phyloP scores from a whole-genome alignment of 2,797 vertebrate species.

The Scolopax rusticola region DNA sequence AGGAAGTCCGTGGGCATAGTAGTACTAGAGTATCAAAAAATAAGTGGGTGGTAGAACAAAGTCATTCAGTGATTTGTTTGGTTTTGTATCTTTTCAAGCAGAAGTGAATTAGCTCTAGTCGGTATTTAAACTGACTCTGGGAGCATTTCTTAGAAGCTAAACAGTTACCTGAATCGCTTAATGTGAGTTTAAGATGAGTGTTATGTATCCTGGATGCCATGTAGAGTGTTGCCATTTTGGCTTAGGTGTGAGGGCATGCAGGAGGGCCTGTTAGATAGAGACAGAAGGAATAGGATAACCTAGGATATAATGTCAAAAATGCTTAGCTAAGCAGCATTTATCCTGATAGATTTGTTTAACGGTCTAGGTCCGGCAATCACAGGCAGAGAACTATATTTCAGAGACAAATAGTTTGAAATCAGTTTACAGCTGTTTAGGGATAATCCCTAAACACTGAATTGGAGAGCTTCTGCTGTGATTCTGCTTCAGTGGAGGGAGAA shows the following conservation, averaged over 20 bases:
- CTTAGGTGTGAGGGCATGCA: background rate
- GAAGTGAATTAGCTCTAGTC: background rate
- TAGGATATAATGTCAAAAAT: background rate
- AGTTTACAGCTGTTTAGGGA: background rate
- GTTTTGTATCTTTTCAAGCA: background rate
- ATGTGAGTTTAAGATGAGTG: background rate
- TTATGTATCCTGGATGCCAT: background rate
- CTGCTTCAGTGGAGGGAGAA: background rate
- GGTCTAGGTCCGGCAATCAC: background rate
- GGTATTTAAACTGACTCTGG: background rate
- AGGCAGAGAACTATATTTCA: background rate
- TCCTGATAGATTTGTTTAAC: background rate
- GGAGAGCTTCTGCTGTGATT: background rate
- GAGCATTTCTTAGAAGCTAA: background rate
- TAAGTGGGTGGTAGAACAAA: background rate
- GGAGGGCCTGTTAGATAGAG: background rate
- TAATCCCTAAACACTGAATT: background rate
- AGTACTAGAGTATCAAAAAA: background rate
- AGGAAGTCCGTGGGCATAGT: background rate
- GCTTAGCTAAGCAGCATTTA: background rate
- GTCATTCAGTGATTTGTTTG: background rate
- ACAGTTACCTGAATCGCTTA: background rate
- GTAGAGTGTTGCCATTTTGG: background rate
- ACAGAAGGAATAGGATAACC: background rate
- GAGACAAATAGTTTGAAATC: background rate